A percentile compares a stretch with the other conserved stretches of the same genome.
Evolutionary conservation across 2,797 vertebrate genomes (phyloP).

Genomic region (Clamator glandarius): DNA sequence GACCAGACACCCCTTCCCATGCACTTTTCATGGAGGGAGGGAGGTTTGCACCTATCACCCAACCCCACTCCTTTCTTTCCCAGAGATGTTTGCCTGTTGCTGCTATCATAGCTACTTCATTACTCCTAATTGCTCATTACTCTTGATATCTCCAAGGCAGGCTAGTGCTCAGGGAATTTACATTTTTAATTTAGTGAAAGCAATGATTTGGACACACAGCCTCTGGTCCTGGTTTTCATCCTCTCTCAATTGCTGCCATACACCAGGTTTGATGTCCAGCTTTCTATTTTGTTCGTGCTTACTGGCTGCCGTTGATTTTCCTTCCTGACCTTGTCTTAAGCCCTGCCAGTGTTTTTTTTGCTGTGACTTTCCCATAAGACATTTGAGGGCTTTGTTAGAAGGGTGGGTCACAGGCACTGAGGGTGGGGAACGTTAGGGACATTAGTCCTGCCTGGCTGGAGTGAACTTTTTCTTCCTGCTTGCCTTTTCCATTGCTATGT

Average conservation of each 20-base stretch:
- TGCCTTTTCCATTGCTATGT: not conserved
- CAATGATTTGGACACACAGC: not conserved
- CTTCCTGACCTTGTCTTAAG: not conserved
- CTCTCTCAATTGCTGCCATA: not conserved
- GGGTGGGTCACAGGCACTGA: not conserved
- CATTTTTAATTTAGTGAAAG: slow-evolving; percentile 43
- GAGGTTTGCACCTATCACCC: not conserved
- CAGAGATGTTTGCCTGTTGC: not conserved
- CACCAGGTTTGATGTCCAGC: not conserved
- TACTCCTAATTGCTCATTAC: slow-evolving; percentile 23
- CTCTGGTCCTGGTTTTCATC: slow-evolving; percentile 19
- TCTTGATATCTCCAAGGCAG: not conserved
- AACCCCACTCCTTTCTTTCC: not conserved
- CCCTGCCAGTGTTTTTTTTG: not conserved
- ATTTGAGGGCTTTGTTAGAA: not conserved
- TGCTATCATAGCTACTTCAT: not conserved
- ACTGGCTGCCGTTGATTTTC: not conserved
- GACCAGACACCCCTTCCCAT: not conserved
- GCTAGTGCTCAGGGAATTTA: not conserved
- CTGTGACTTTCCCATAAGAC: not conserved
- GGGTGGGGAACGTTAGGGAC: not conserved
- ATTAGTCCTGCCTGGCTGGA: not conserved
- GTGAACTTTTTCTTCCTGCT: not conserved
- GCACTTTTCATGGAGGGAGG: not conserved
- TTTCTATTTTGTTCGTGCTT: not conserved